These are phyloP conservation scores for Eubasilissa regina DNA, from an alignment of 1,140 invertebrate species.

Conservation along the genomic window DNA sequence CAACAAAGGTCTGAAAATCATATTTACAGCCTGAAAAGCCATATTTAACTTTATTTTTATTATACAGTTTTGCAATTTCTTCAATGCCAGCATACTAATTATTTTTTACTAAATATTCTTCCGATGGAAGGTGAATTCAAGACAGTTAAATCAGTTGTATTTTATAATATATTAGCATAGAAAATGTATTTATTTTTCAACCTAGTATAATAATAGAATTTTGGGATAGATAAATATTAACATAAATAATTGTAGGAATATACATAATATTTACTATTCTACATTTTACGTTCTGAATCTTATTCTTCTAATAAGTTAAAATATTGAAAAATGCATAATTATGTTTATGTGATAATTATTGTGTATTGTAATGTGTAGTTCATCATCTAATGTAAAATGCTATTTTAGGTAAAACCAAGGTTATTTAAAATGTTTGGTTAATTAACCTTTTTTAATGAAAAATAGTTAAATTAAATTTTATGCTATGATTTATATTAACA, in stretches of 20 bases:
- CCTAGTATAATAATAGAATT: neutral
- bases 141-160: slow-evolving; percentile 10
- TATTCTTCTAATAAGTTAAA: neutral
- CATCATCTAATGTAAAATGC: no score
- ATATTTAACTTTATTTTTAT: no score
- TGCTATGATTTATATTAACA: neutral
- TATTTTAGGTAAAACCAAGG: no score
- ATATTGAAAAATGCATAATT: no score
- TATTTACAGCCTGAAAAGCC: no score
- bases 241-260: neutral
- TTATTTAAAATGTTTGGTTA: neutral
- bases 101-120: no score
- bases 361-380: no score
- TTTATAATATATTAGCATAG: slow-evolving; percentile 28
- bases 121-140: no score
- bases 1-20: neutral
- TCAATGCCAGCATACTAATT: no score
- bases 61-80: no score
- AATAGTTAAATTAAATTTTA: neutral
- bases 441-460: neutral
- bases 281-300: neutral
- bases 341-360: no score
- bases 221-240: slow-evolving; percentile 3
- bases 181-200: slow-evolving; percentile 44
- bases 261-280: neutral